phyloP scores from a whole-genome alignment of 2,888 invertebrate species.

The Drosophila gaucha region DNA sequence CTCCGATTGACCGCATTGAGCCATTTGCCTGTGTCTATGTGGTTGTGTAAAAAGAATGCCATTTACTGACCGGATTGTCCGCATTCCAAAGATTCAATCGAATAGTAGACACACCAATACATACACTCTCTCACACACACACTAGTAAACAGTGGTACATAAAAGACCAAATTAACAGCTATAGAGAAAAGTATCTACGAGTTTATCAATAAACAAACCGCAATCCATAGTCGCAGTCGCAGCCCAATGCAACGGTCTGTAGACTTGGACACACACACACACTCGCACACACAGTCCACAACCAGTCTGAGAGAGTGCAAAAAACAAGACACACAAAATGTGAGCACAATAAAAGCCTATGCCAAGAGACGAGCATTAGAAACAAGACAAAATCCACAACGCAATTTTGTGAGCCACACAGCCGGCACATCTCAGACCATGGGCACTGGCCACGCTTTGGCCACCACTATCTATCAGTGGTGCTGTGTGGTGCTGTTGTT shows the following conservation, averaged over 20 bases:
- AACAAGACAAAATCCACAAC: constrained; percentile 57
- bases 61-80: constrained; percentile 82
- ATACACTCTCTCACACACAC: constrained; percentile 25
- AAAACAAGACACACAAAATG: constrained; percentile 30
- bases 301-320: constrained; percentile 61
- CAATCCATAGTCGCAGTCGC: constrained; percentile 55
- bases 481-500: constrained; percentile 15
- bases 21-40: constrained; percentile 54
- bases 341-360: constrained; percentile 30
- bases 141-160: constrained; percentile 44
- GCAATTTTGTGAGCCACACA: constrained; percentile 41
- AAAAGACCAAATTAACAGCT: constrained; percentile 80
- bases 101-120: constrained; percentile 53
- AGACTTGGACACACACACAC: constrained; percentile 34
- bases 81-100: constrained; percentile 81
- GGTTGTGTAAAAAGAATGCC: constrained; percentile 78
- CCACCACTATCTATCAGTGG: constrained; percentile 34
- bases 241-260: constrained; percentile 54
- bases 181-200: constrained; percentile 68
- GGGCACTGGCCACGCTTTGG: constrained; percentile 29
- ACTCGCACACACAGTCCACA: constrained; percentile 35
- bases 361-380: constrained; percentile 46
- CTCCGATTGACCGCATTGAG: constrained; percentile 66
- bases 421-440: constrained; percentile 48
- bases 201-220: constrained; percentile 78